Evolutionary conservation across 2,113 vertebrate species (phyloP).

Genomic region (Pituophis catenifer): DNA sequence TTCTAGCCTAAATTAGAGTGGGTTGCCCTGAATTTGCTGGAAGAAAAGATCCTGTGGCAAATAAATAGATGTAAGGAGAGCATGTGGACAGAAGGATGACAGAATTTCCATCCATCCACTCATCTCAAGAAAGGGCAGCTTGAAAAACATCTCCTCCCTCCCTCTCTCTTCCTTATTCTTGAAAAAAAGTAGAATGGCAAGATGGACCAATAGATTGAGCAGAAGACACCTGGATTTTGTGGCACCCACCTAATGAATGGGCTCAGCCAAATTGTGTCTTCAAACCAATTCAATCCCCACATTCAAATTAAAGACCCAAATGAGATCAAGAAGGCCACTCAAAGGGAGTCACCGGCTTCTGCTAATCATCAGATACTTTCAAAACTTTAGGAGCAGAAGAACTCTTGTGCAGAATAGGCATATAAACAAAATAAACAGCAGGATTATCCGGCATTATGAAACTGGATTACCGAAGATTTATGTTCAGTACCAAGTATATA

Average conservation of each 20-base stretch:
- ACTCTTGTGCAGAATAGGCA: neutral
- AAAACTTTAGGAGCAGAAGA: neutral
- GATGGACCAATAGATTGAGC: neutral
- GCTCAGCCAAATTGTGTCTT: neutral
- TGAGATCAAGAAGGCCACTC: neutral
- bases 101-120: neutral
- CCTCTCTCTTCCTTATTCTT: neutral
- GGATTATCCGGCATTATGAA: neutral
- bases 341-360: neutral
- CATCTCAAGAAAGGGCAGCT: neutral
- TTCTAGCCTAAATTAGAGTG: neutral
- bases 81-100: too few species aligned
- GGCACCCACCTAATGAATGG: neutral
- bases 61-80: neutral
- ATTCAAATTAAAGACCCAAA: neutral
- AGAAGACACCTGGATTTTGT: neutral
- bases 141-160: neutral
- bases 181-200: too few species aligned
- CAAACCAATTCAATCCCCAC: neutral
- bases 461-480: neutral
- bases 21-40: neutral
- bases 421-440: neutral
- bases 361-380: neutral
- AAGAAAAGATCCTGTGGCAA: neutral
- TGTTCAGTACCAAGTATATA: neutral